Evolutionary conservation across 2,113 vertebrate species (phyloP).

Genomic region (Pithys albifrons): DNA sequence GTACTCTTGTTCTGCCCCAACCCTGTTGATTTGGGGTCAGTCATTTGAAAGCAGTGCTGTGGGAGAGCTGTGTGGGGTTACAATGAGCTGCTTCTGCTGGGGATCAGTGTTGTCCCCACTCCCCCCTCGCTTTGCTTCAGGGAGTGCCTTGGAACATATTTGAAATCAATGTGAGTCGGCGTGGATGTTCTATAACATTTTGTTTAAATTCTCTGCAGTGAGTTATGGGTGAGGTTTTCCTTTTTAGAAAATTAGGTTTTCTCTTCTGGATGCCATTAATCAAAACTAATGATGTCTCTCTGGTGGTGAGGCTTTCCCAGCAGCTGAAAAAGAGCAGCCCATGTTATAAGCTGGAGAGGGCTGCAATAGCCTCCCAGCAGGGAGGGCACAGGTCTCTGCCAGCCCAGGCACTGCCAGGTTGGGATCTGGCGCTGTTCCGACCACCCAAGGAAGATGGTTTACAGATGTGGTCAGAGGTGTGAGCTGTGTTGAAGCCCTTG

Average conservation of each 20-base stretch:
- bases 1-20: too few species aligned
- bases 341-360: background rate
- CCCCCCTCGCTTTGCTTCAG: background rate
- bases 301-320: background rate
- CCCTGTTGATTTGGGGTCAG: fast-evolving
- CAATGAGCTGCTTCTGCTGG: background rate
- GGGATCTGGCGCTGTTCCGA: background rate
- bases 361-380: background rate
- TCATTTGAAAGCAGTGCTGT: background rate
- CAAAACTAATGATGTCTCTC: slow-evolving; percentile 42
- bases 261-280: slow-evolving; percentile 38
- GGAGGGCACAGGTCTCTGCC: background rate
- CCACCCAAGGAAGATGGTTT: background rate
- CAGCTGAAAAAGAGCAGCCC: background rate
- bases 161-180: slow-evolving; percentile 32
- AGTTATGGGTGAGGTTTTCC: slow-evolving; percentile 39
- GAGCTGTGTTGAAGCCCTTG: background rate
- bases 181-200: slow-evolving; percentile 18
- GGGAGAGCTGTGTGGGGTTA: background rate
- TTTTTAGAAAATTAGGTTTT: slow-evolving; percentile 62
- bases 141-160: background rate
- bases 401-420: background rate
- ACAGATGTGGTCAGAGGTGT: background rate
- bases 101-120: background rate
- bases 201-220: slow-evolving; percentile 34